Base-by-base conservation (phyloP, 1,140 invertebrate genomes). In the Sitophilus oryzae region DNA sequence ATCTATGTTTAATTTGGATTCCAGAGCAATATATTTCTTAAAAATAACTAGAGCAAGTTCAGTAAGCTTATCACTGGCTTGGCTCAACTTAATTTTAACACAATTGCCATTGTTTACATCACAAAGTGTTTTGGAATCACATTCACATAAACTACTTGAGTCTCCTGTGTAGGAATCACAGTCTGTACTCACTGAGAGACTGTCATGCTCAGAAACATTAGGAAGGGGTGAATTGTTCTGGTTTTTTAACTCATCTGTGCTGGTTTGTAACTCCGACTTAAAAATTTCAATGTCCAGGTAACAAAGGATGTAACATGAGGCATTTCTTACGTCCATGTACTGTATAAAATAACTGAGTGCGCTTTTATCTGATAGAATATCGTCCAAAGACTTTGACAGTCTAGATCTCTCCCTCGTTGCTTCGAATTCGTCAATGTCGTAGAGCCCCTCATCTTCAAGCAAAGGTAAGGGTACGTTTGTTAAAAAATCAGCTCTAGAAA, bases 221-320 rank as follows among this genome's bases (percentile, higher is more conserved):
- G 55, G 22, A 47, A 54, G 30, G 10, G 55, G 53, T 15, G 61
- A 63, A 16, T 41, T 54, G 43, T 50, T 43, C 19, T 42, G 35
- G 10, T 37, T 56, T 58, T 55, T 59, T n/a, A 43, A 5, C 41
- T 47, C 22, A 19, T 34, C 30, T 20, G 41, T 16, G 16, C 14
- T 18, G 41, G n/a, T 34, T 9, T 30, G 30, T 8, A 59, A n/a
- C 14, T 64, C 58, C 11, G 40, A 50, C 56, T 75, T 73, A 41
- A 88, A 80, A 64, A 82, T 84, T 58, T 87, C 82, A 11, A 84
- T 80, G 67, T 88, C 86, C 49, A 87, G 65, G 80, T 82, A 89
- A 68, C 86, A 88, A 66, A 81, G 81, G 1, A 88, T 79, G 6
- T 83, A 71, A 1, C 74, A 59, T 11, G 80, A 64, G 1, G 70